Base-by-base conservation (phyloP, 2,888 invertebrate species). In the Mechanitis messenoides region DNA sequence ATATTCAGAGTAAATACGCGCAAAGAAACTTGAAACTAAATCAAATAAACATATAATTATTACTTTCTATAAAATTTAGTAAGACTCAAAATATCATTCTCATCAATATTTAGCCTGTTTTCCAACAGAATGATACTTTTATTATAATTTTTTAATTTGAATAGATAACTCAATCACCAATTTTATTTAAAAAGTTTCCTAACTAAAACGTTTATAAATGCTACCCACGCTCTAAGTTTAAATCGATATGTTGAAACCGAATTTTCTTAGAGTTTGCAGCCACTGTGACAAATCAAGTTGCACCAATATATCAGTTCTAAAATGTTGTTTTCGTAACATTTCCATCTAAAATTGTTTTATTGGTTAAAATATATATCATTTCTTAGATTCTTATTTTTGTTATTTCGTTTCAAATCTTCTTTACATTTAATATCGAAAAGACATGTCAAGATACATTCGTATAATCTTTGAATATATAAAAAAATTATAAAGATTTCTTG, bases 301-400 rank as follows among this genome's bases (percentile, higher is more conserved):
- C 42, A 45, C 38, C 53, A 61, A 65, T 55, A 63, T 63, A 61
- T 65, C 45, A 58, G 58, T 57, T 60, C 56, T 59, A 47, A 65
- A 63, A 65, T 59, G 56, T 50, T 50, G 31, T 65, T 65, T 63
- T 47, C 56, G 47, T 54, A 31, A 50, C 45, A 35, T 46, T 33
- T 59, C 56, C 45, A 11, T 28, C 31, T 38, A 33, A 46, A 60
- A 62, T 38, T 61, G 57, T 58, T 46, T 58, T 56, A 59, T 59
- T 59, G 57, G 56, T 55, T 56, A 55, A 53, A 45, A 54, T 9
- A 63, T 55, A 61, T 63, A 65, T 59, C 63, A 63, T 53, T 59
- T 56, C 20, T 58, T 53, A 45, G 53, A 35, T 33, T 46, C 45
- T 28, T 9, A 4, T 53, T 50, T 60, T 55, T 62, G 56, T 59